Conservation (phyloP, 2,888 invertebrate genomes). For the Drosophila paranaensis region DNA sequence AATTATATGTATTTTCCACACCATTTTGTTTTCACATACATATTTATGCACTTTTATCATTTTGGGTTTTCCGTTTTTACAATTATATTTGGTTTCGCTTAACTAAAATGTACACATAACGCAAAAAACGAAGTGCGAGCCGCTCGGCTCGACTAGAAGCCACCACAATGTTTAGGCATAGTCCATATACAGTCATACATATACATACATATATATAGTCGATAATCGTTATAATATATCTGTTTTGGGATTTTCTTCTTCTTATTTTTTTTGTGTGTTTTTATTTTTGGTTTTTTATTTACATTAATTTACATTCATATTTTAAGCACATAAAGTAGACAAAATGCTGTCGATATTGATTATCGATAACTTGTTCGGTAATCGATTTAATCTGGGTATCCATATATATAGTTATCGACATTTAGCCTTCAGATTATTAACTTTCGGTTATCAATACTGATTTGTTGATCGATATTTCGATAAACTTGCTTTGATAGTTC, state of each 20-base stretch:
- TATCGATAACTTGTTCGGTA: conserved; percentile 10
- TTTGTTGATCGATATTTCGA: conserved; percentile 20
- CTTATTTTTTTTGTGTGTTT: not conserved
- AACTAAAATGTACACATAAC: conserved; percentile 73
- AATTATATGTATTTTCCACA: conserved; percentile 50
- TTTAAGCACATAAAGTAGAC: conserved; percentile 61
- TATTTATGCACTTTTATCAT: conserved; percentile 9
- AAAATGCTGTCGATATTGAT: conserved; percentile 9
- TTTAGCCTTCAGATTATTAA: conserved; percentile 2
- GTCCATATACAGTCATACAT: conserved; percentile 59
- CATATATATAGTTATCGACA: conserved; percentile 4
- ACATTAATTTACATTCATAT: conserved; percentile 74
- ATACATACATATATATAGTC: conserved; percentile 48
- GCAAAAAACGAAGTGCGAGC: conserved; percentile 59
- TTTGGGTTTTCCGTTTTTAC: conserved; percentile 39
- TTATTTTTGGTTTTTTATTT: conserved; percentile 51
- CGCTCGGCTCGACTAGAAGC: conserved; percentile 51
- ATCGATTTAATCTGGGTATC: conserved; percentile 7
- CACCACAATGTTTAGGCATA: conserved; percentile 59
- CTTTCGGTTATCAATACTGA: conserved; percentile 1
- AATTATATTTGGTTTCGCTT: conserved; percentile 62
- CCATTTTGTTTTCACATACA: conserved; percentile 28
- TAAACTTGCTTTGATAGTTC: conserved; percentile 28
- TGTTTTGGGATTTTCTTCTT: conserved; percentile 16
- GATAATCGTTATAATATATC: conserved; percentile 38